Evolutionary conservation across 1,140 invertebrate species (phyloP).

Genomic region (Apolygus lucorum): DNA sequence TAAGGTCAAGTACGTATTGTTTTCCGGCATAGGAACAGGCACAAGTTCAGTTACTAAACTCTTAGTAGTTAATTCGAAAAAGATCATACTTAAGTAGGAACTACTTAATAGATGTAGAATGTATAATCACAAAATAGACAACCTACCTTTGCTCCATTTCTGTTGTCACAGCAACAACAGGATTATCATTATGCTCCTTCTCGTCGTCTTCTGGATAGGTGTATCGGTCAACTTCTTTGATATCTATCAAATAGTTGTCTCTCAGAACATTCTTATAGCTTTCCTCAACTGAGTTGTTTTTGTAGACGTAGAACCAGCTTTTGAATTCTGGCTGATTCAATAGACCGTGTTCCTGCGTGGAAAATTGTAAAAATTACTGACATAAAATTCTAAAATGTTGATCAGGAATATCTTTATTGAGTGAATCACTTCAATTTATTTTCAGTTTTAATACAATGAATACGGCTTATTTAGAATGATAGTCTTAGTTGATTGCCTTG

Average conservation of each 20-base stretch:
- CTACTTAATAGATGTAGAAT: too few species aligned
- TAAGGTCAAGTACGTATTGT: too few species aligned
- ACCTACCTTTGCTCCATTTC: background rate
- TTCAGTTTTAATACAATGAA: background rate
- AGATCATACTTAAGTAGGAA: too few species aligned
- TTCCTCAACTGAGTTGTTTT: constrained; percentile 50
- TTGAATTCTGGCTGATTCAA: constrained; percentile 49
- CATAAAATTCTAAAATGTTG: background rate
- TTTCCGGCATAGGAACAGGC: too few species aligned
- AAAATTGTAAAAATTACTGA: too few species aligned
- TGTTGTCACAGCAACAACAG: background rate
- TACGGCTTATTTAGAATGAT: too few species aligned
- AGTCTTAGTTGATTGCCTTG: too few species aligned
- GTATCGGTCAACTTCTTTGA: constrained; percentile 34
- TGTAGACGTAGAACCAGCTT: constrained; percentile 55
- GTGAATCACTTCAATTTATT: background rate
- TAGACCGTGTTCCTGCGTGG: constrained; percentile 33
- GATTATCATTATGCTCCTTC: background rate
- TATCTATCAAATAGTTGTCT: constrained; percentile 50
- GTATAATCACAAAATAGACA: too few species aligned
- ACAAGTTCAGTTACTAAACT: too few species aligned
- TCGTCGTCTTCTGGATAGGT: constrained; percentile 9
- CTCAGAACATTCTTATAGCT: constrained; percentile 48
- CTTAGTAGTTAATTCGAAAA: too few species aligned
- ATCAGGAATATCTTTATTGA: background rate